These are phyloP conservation scores for Trididemnum nubilum DNA, from an alignment of 23 tunicate genomes.

Conservation along the genomic window DNA sequence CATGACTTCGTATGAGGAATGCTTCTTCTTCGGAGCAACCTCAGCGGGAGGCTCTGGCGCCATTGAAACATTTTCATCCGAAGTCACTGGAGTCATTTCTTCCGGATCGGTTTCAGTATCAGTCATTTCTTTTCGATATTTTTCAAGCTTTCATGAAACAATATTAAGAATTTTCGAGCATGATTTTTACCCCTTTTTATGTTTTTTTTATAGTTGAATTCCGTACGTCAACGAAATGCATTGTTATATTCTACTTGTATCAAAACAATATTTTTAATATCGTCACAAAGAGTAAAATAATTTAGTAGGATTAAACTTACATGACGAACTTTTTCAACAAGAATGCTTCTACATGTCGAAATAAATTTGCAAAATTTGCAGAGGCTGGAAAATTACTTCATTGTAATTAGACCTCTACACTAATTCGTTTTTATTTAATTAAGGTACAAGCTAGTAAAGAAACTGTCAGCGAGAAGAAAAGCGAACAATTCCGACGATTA, in stretches of 20 bases:
- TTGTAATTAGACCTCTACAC: too few species aligned
- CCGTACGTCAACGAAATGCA: slow-evolving; percentile 54
- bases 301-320: too few species aligned
- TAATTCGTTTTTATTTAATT: too few species aligned
- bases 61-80: slow-evolving; percentile 84
- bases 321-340: too few species aligned
- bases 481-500: too few species aligned
- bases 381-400: too few species aligned
- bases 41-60: slow-evolving; percentile 54
- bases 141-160: not conserved
- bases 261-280: too few species aligned
- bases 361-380: too few species aligned
- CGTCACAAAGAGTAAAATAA: not conserved
- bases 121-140: slow-evolving; percentile 5
- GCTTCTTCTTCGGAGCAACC: slow-evolving; percentile 33
- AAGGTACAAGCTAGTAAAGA: too few species aligned
- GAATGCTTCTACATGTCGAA: too few species aligned
- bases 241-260: not conserved
- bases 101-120: slow-evolving; percentile 63
- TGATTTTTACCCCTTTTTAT: not conserved
- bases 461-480: too few species aligned
- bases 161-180: not conserved
- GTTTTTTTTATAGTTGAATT: slow-evolving; percentile 7
- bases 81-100: slow-evolving; percentile 91
- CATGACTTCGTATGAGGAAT: slow-evolving; percentile 75